These are phyloP conservation scores for Eupithecia tripunctaria DNA, from an alignment of 2,888 invertebrate species.

Conservation along the genomic window DNA sequence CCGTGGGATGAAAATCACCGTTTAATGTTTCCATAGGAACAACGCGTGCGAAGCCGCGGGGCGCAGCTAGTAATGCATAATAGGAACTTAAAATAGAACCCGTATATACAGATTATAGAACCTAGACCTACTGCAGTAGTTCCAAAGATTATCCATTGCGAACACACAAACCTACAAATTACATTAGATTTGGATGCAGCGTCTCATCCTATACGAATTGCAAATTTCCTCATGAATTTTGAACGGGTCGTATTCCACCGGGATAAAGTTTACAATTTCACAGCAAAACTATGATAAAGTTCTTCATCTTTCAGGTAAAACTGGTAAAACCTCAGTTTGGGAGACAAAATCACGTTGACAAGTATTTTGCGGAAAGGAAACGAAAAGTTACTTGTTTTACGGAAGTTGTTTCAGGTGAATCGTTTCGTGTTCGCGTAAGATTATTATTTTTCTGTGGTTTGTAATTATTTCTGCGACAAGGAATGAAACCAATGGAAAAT, in stretches of 20 bases:
- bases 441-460: no score
- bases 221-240: conserved; percentile 33
- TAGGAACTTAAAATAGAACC: no score
- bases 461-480: no score
- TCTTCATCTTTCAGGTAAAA: no score
- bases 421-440: no score
- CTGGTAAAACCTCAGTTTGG: conserved; percentile 12
- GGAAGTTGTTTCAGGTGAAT: background rate
- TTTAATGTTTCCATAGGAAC: no score
- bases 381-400: conserved; percentile 8
- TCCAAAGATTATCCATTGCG: background rate
- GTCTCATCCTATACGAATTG: conserved; percentile 21
- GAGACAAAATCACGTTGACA: conserved; percentile 29
- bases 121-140: no score
- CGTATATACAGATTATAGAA: no score
- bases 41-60: no score
- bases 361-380: conserved; percentile 2
- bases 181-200: background rate
- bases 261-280: conserved; percentile 18
- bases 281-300: conserved; percentile 22
- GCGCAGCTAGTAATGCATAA: no score
- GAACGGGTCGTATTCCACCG: conserved; percentile 14
- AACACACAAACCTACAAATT: background rate
- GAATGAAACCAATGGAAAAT: no score
- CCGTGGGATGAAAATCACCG: no score